Evolutionary conservation across 1,140 invertebrate genomes (phyloP).

Genomic region (Phenacoccus solenopsis): DNA sequence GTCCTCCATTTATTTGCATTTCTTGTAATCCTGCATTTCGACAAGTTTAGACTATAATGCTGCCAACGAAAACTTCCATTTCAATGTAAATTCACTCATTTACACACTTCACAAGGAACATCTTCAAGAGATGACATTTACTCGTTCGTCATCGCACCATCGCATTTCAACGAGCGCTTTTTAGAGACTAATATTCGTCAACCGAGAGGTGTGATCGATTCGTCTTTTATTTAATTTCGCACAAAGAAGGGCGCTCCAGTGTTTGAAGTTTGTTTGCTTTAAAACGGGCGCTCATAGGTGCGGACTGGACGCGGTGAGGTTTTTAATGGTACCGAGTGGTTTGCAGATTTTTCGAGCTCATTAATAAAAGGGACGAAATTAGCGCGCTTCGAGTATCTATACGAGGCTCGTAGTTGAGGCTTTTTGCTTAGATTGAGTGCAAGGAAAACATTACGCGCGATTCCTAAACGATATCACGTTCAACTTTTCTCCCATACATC

Average conservation of each 20-base stretch:
- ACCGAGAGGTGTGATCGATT: background rate
- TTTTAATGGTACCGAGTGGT: background rate
- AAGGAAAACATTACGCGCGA: background rate
- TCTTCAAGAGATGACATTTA: background rate
- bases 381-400: too few relatives aligned
- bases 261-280: background rate
- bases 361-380: too few relatives aligned
- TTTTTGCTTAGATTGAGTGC: too few relatives aligned
- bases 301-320: background rate
- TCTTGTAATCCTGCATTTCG: constrained; percentile 17
- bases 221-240: background rate
- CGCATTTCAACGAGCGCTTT: background rate
- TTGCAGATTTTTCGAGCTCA: background rate
- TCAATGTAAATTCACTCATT: constrained; percentile 9
- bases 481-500: background rate
- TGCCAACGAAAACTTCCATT: constrained; percentile 9
- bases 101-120: background rate
- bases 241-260: background rate
- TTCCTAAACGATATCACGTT: too few relatives aligned
- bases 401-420: too few relatives aligned
- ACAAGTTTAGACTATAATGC: constrained; percentile 9
- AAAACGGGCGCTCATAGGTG: background rate
- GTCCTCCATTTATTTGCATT: constrained; percentile 15
- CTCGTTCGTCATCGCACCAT: background rate
- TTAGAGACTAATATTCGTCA: background rate